Conservation (phyloP, 2,113 vertebrate genomes). For the Perca schrenkii region DNA sequence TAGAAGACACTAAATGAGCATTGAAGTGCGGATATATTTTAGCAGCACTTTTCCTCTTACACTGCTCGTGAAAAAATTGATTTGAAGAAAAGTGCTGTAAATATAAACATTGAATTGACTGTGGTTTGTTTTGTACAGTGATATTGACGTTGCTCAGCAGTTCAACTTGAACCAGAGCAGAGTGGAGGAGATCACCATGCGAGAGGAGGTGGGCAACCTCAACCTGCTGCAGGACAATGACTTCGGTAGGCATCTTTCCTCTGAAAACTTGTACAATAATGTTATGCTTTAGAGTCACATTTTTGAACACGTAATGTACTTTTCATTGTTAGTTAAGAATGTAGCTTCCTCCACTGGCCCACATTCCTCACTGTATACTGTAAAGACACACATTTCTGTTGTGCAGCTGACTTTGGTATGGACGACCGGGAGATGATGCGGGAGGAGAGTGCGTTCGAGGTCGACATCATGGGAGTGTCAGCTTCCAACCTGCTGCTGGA, state of each 20-base stretch:
- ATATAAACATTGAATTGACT: neutral
- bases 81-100: neutral
- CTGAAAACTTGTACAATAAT: neutral
- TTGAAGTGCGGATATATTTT: neutral
- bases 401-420: conserved; percentile 94
- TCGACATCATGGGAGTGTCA: conserved; percentile 92
- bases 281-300: no score
- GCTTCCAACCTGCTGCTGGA: conserved; percentile 93
- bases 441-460: conserved; percentile 93
- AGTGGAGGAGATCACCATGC: conserved; percentile 99
- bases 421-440: conserved; percentile 97
- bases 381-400: neutral
- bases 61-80: neutral
- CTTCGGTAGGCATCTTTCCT: conserved; percentile 85
- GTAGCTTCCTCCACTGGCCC: neutral
- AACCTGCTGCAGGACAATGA: conserved; percentile 97
- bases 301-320: neutral
- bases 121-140: conserved; percentile 81
- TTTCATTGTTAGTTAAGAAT: neutral
- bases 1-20: neutral
- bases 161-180: conserved; percentile 98
- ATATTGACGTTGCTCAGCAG: conserved; percentile 97
- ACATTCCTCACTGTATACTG: neutral
- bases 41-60: neutral
- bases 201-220: conserved; percentile 98